Conservation (phyloP, 2,113 vertebrate genomes). For the Patagioenas fasciata region DNA sequence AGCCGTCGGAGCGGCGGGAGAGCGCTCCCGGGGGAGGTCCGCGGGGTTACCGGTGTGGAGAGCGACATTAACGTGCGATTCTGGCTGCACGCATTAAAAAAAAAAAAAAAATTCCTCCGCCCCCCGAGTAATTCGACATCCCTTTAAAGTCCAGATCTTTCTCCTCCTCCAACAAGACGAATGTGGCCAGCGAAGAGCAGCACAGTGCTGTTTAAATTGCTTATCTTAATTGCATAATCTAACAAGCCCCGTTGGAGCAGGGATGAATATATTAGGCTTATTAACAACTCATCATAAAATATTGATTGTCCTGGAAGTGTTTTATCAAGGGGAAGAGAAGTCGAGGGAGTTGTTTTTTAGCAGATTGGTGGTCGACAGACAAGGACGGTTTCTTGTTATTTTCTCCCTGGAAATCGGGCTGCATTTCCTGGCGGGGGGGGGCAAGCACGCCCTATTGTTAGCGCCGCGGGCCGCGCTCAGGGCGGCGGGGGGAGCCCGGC, state of each 20-base stretch:
- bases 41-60: neutral
- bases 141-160: neutral
- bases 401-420: neutral
- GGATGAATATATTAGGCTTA: slow-evolving; percentile 56
- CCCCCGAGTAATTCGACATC: neutral
- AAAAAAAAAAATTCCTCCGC: neutral
- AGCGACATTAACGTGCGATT: neutral
- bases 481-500: neutral
- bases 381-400: neutral
- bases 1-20: neutral
- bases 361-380: neutral
- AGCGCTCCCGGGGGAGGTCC: neutral
- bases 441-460: neutral
- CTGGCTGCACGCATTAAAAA: neutral
- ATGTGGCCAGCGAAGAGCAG: neutral
- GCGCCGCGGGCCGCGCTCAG: neutral
- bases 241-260: slow-evolving; percentile 60
- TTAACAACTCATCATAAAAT: slow-evolving; percentile 70
- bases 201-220: slow-evolving; percentile 57
- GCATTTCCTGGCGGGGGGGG: neutral
- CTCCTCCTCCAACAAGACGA: neutral
- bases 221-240: slow-evolving; percentile 68
- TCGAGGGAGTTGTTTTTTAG: slow-evolving; percentile 27
- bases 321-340: slow-evolving; percentile 32
- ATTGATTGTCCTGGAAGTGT: slow-evolving; percentile 59